Base-by-base conservation (phyloP, 2,113 vertebrate genomes). In the Melanerpes aurifrons region DNA sequence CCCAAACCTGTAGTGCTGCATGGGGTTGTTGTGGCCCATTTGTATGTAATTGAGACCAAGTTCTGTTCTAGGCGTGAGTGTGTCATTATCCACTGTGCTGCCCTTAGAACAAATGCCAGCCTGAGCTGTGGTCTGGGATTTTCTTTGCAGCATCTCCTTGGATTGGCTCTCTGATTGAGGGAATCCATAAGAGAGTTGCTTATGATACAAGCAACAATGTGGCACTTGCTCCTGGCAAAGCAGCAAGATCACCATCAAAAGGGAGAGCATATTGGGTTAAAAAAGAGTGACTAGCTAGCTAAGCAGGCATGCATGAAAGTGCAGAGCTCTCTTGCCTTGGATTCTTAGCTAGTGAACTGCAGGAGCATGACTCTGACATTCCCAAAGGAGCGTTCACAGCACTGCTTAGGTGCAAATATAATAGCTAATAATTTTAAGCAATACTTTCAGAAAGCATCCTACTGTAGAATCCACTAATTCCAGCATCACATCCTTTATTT, bases 221-320 rank as follows among this genome's bases (percentile, higher is more conserved):
- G 24, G 24, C 66, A 21, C 43, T 92, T 89, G 31, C 21, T 83
- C 28, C 21, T 24, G 47, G 19, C 43, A 81, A 47, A 59, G 35
- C 64, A 82, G 22, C 28, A 43, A 66, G 29, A 14, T 89, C 17
- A 22, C 47, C 61, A 7, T 71, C 57, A 71, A 66, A 90, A 83
- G 61, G 35, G 68, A 92, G 58, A 95, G 40, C 57, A 94, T 53
- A 53, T 25, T 53, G 50, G 22, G 22, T 15, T 15, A 16, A 16
- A 45, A 57, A 82, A 16, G 45, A 84, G 87, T 95, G 53, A 53
- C 70, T 12, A 17, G 87, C 68, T 94, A 85, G 94, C 75, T 50
- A 89, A 76, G 89, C 77, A 89, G 88, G 93, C n/a, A 89, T 92
- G 26, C 20, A 72, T 90, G 82, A 83, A 95, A 82, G 74, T 92